Percentiles rank a stretch among this genome's conserved stretches.
Evolutionary conservation across 1,140 invertebrate genomes (phyloP).

Genomic region (Harpegnathos saltator): DNA sequence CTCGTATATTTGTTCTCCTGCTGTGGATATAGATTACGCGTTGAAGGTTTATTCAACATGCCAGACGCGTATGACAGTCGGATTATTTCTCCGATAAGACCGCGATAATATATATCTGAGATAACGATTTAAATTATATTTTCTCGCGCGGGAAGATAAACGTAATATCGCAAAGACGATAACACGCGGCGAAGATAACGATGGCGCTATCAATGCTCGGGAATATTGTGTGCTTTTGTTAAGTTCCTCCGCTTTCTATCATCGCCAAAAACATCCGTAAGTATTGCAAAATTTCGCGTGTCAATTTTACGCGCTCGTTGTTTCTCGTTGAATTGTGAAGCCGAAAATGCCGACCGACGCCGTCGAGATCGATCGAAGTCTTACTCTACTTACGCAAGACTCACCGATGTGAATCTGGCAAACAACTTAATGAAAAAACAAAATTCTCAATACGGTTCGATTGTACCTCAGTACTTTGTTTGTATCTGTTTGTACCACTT

Average conservation of each 20-base stretch:
- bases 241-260: too few relatives aligned
- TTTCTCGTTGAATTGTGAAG: too few relatives aligned
- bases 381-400: neutral
- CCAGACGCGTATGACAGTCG: neutral
- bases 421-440: too few relatives aligned
- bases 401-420: too few relatives aligned
- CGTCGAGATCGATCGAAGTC: neutral
- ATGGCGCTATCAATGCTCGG: neutral
- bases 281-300: too few relatives aligned
- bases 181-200: neutral
- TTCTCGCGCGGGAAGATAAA: neutral
- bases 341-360: too few relatives aligned
- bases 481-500: too few relatives aligned
- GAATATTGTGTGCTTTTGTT: neutral
- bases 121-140: constrained; percentile 4
- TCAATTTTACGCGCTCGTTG: too few relatives aligned
- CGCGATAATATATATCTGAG: neutral
- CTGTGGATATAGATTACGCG: neutral
- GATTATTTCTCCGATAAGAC: constrained; percentile 3
- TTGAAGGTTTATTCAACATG: neutral
- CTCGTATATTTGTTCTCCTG: neutral
- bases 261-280: too few relatives aligned
- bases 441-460: too few relatives aligned
- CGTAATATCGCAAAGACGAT: neutral
- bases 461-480: too few relatives aligned